Evolutionary conservation across 2,113 vertebrate genomes (phyloP).

Genomic region (Corvus cornix): DNA sequence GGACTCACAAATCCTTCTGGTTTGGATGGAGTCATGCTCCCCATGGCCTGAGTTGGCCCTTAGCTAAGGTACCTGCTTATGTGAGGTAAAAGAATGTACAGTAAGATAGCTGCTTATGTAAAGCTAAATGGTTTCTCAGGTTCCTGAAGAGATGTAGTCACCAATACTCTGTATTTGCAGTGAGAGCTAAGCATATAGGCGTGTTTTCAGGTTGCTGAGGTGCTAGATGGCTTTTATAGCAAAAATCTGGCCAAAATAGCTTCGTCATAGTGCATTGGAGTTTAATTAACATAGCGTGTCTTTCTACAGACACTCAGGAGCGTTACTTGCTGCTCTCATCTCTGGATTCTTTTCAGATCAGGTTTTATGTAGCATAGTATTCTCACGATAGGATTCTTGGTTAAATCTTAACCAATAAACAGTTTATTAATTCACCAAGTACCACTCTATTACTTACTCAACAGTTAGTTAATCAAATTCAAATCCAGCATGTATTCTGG

Average conservation of each 20-base stretch:
- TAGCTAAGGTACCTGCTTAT: neutral
- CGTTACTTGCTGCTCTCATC: neutral
- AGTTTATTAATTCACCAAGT: constrained; percentile 48
- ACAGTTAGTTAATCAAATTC: constrained; percentile 36
- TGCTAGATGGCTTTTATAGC: neutral
- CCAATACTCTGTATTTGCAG: neutral
- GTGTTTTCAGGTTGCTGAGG: neutral
- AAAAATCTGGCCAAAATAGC: neutral
- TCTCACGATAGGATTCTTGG: constrained; percentile 20
- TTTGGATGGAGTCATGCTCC: neutral
- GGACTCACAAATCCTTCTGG: neutral
- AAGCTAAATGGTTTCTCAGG: neutral
- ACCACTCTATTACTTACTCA: constrained; percentile 17
- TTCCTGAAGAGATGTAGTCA: neutral
- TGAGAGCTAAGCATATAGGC: neutral
- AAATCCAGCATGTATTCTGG: constrained; percentile 1
- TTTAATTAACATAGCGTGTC: neutral
- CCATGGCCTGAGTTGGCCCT: neutral
- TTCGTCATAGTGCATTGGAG: neutral
- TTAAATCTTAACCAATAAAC: constrained; percentile 49
- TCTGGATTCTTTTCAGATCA: neutral
- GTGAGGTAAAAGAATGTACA: neutral
- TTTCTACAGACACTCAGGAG: neutral
- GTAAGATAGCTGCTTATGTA: neutral
- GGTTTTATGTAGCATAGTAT: constrained; percentile 30